Evolutionary conservation across 2,113 vertebrate genomes (phyloP), one percentile per base, ranked within the genome.

Genomic region (Lutjanus erythropterus): DNA sequence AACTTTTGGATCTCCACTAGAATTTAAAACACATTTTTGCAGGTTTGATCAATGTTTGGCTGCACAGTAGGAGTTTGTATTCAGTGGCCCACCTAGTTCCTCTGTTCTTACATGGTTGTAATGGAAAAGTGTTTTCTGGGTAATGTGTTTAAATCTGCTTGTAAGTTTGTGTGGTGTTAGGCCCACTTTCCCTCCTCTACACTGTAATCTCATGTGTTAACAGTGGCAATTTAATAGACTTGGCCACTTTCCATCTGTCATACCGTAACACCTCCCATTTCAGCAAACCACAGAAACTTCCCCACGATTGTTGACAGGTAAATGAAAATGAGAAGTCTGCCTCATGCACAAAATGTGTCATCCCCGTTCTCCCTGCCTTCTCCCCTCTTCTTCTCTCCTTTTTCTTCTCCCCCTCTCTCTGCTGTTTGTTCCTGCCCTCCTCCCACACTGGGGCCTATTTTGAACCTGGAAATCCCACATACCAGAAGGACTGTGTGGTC

Each of bases 401-500:
- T 15, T 53, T 4, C 25, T 12, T 37, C 39, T 39, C 23, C 39
- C 35, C 31, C 27, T 31, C 46, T 44, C 53, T 69, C 44, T 58
- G 27, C 78, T 79, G 83, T 83, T 77, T 85, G 76, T 81, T 86
- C 29, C 75, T 77, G 41, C 73, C 65, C 78, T 78, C 78, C 80
- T 80, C 85, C 79, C 75, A 83, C 78, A 1, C 31, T 60, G 44
- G 37, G 53, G 64, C 81, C 89, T 92, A 85, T 90, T 92, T 90
- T 91, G 44, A 92, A 92, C 80, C 85, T 92, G 90, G 90, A 93
- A 92, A 91, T 86, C 89, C 82, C 89, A 88, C 90, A 93, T 89
- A 88, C 89, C 89, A 87, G 52, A 82, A 56, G 67, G 70, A 81
- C 78, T 86, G 85, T 91, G 90, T 68, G 88, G 88, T 84, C 69